These are phyloP conservation scores for Charadrius vociferus DNA, from an alignment of 2,113 vertebrate species.

Conservation along the genomic window DNA sequence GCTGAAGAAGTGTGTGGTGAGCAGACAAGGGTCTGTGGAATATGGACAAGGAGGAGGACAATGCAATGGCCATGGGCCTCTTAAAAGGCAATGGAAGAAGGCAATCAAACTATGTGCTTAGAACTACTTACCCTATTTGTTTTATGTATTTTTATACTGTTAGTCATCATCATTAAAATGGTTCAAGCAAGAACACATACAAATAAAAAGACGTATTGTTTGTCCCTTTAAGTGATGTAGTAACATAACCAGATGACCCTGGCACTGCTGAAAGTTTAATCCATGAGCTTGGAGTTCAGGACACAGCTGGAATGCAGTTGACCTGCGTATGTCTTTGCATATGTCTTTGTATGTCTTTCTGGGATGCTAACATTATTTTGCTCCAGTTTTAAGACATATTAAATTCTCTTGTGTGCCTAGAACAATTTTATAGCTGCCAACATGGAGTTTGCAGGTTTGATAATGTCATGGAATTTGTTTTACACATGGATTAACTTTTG, in stretches of 20 bases:
- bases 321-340: not conserved
- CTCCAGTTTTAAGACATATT: not conserved
- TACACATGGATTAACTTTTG: not conserved
- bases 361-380: not conserved
- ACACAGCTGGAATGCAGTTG: not conserved
- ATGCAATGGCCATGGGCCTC: rapidly evolving
- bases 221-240: not conserved
- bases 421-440: not conserved
- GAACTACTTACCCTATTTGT: not conserved
- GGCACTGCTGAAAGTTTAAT: not conserved
- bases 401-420: not conserved
- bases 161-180: not conserved
- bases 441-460: not conserved
- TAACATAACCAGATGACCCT: not conserved
- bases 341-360: not conserved
- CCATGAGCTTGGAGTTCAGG: not conserved
- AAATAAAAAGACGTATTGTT: not conserved
- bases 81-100: not conserved
- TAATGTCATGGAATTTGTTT: not conserved
- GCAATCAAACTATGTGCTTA: not conserved
- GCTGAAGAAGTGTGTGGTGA: not conserved
- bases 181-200: not conserved
- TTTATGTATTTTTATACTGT: not conserved
- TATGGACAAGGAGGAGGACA: not conserved
- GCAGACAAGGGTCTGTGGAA: not conserved